Evolutionary conservation across 64 coral and sea anemone genomes (phyloP), one percentile per base, ranked within the genome.

Genomic region (Trachythela sp.): DNA sequence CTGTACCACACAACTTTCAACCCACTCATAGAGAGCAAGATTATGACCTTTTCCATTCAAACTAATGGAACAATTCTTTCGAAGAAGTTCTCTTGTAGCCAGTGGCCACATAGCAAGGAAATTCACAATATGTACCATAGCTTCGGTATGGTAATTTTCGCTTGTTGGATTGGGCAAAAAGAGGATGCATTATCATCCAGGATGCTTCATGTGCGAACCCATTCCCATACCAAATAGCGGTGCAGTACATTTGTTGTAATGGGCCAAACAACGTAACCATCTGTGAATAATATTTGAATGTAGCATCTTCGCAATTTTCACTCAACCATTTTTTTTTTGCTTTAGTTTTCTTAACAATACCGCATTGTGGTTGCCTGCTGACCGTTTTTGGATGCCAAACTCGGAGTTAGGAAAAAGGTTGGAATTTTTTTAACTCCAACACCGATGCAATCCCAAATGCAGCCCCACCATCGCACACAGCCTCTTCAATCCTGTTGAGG

Each of bases 11-110:
- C 70, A 71, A 2, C 20, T 42, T 48, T 88, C 87, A 64, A 88
- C 87, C 87, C 87, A 88, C 87, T 88, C 87, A 88, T 88, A 58
- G 36, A 71, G 42, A 71, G 64, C 87, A 13, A 71, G 40, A 45
- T 88, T 88, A n/a, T 87, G 17, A 17, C 85, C 85, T 58, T 72
- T 31, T 32, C 87, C 87, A 50, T 70, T 88, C 37, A 88, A 64
- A 70, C 58, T 71, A 13, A 88, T 70, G 10, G 58, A 71, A 40
- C 87, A 71, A 71, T 88, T 88, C 64, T 88, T 52, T 38, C 36
- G 22, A 3, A 88, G 41, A 33, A 88, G 64, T 42, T 48, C 71
- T 77, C 64, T 88, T 48, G 71, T 72, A 30, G 87, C 58, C 13
- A 88, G 48, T 72, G 10, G 87, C 87, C 87, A 88, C 40, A 75